Evolutionary conservation across 2,113 vertebrate species (phyloP).

Genomic region (Struthio camelus): DNA sequence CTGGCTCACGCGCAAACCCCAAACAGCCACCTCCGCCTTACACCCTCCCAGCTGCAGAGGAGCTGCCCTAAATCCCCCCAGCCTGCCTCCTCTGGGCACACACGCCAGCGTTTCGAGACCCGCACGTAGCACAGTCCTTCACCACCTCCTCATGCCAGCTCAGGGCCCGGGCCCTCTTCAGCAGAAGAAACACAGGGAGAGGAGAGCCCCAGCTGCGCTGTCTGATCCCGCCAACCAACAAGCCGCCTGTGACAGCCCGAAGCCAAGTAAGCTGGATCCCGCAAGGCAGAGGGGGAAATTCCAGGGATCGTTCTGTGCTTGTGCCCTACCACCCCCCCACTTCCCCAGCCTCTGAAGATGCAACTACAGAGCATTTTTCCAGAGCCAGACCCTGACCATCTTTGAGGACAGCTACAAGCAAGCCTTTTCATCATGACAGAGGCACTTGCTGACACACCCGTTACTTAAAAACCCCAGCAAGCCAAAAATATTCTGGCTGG

Average conservation of each 20-base stretch:
- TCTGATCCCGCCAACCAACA: neutral
- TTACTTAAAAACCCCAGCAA: slow-evolving; percentile 61
- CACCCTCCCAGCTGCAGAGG: accelerated
- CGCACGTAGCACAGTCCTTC: neutral
- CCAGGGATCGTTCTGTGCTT: neutral
- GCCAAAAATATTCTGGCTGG: slow-evolving; percentile 39
- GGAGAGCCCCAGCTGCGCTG: neutral
- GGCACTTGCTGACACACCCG: slow-evolving; percentile 57
- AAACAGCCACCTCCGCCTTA: neutral
- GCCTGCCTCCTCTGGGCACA: neutral
- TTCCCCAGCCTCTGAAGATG: neutral
- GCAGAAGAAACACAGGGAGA: neutral
- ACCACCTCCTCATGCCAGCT: accelerated
- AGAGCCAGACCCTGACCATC: slow-evolving; percentile 26
- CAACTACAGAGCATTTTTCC: slow-evolving; percentile 36
- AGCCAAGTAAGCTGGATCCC: neutral
- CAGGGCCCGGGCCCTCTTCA: neutral
- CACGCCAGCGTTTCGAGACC: neutral
- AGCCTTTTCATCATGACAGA: slow-evolving; percentile 47
- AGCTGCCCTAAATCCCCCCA: neutral
- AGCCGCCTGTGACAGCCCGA: neutral
- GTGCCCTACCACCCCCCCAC: neutral
- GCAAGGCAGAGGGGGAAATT: neutral
- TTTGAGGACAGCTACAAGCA: neutral
- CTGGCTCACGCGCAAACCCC: neutral